phyloP scores from a whole-genome alignment of 2,113 vertebrate genomes.

The Paralichthys olivaceus region DNA sequence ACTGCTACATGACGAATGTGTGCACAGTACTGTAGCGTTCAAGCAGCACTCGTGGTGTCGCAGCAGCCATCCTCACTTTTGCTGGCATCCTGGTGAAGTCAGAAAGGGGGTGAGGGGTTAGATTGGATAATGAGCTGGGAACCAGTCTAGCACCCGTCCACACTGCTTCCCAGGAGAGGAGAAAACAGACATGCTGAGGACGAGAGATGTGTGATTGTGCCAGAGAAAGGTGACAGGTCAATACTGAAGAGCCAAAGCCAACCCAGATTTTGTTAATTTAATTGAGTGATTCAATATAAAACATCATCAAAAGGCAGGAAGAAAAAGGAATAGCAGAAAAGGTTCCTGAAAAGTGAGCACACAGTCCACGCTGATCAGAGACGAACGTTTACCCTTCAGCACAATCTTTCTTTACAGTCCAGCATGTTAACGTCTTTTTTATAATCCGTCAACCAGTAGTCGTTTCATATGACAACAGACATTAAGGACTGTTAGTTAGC shows the following conservation, averaged over 20 bases:
- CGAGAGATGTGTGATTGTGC: neutral
- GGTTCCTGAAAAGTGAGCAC: conserved; percentile 22
- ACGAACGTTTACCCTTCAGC: neutral
- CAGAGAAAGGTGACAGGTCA: neutral
- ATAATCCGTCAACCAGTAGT: conserved; percentile 8
- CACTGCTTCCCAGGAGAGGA: neutral
- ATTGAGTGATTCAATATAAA: conserved; percentile 71
- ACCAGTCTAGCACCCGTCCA: neutral
- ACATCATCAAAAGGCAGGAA: conserved; percentile 63
- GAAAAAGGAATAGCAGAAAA: conserved; percentile 40
- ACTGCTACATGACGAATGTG: neutral
- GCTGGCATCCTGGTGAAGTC: conserved; percentile 63
- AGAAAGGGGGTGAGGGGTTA: conserved; percentile 53
- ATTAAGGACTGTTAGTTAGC: neutral
- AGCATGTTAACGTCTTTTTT: neutral
- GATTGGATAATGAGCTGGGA: neutral
- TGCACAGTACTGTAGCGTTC: conserved; percentile 4
- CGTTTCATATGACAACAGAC: conserved; percentile 1
- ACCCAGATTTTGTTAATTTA: conserved; percentile 68
- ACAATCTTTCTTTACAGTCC: neutral
- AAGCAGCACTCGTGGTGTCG: conserved; percentile 38
- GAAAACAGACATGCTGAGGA: neutral
- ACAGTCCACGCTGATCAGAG: conserved; percentile 19
- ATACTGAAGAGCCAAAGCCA: conserved; percentile 55
- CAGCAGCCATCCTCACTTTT: conserved; percentile 54